A percentile compares a stretch with the other conserved stretches of the same genome.
Conservation (phyloP, 1,140 invertebrate species). For the Sitobion miscanthi region DNA sequence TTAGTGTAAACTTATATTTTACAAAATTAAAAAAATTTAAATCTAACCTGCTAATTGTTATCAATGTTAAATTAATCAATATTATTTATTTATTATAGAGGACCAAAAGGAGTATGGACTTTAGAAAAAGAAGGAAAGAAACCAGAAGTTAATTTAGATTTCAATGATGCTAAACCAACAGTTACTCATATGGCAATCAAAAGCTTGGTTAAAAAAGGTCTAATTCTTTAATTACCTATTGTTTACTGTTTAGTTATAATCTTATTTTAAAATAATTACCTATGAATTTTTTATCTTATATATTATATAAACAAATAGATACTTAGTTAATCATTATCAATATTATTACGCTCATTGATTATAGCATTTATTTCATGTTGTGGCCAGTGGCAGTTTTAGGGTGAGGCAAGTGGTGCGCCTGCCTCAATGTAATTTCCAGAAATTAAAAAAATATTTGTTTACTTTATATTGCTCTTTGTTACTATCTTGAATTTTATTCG, state of each 20-base stretch:
- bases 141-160: constrained; percentile 84
- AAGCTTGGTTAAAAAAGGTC: constrained; percentile 75
- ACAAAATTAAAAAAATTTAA: too few species aligned
- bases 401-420: too few species aligned
- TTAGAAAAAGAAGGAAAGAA: constrained; percentile 90
- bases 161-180: constrained; percentile 91
- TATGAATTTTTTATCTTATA: background rate
- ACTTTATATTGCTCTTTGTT: too few species aligned
- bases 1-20: too few species aligned
- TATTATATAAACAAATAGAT: background rate
- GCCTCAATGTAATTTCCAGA: too few species aligned
- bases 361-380: background rate
- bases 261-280: background rate
- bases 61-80: background rate
- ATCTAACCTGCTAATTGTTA: background rate
- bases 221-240: constrained; percentile 56
- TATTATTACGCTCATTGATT: background rate
- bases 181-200: constrained; percentile 93
- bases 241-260: background rate
- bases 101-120: constrained; percentile 98
- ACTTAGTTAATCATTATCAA: background rate
- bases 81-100: constrained; percentile 67
- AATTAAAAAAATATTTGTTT: too few species aligned
- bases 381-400: background rate
- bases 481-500: too few species aligned